Conservation (phyloP, 2,797 vertebrate genomes). For the Podargus strigoides region DNA sequence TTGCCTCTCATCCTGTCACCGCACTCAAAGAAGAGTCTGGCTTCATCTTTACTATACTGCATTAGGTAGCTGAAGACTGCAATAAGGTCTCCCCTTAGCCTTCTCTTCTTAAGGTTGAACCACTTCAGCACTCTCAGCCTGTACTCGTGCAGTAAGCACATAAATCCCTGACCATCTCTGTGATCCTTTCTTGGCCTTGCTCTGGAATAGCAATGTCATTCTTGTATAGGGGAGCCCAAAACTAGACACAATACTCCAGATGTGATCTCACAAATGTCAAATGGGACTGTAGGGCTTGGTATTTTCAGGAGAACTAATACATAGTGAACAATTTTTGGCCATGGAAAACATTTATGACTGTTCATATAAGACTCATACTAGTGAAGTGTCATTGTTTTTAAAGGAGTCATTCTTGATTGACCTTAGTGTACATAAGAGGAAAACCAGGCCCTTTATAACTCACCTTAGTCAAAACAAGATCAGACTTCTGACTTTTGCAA, state of each 20-base stretch:
- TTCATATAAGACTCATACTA: neutral
- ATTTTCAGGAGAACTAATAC: neutral
- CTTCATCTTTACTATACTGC: neutral
- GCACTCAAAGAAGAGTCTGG: neutral
- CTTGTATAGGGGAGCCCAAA: neutral
- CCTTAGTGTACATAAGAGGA: neutral
- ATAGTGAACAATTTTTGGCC: neutral
- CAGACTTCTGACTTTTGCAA: neutral
- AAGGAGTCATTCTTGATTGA: neutral
- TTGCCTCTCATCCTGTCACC: neutral
- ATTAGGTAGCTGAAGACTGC: neutral
- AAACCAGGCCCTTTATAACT: neutral
- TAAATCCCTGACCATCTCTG: neutral
- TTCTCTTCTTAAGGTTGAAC: neutral
- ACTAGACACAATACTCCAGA: neutral
- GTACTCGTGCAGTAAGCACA: neutral
- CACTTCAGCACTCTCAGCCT: neutral
- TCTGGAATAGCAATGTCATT: neutral
- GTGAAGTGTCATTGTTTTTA: neutral
- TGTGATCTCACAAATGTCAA: neutral
- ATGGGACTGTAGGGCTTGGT: neutral
- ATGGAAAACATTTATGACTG: neutral
- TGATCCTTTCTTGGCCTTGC: neutral
- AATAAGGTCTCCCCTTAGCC: neutral
- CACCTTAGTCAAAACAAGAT: neutral